Percentiles rank a stretch among this genome's conserved stretches.
These are phyloP conservation scores for Mesaphorura yosii DNA, from an alignment of 1,140 invertebrate species.

Conservation along the genomic window DNA sequence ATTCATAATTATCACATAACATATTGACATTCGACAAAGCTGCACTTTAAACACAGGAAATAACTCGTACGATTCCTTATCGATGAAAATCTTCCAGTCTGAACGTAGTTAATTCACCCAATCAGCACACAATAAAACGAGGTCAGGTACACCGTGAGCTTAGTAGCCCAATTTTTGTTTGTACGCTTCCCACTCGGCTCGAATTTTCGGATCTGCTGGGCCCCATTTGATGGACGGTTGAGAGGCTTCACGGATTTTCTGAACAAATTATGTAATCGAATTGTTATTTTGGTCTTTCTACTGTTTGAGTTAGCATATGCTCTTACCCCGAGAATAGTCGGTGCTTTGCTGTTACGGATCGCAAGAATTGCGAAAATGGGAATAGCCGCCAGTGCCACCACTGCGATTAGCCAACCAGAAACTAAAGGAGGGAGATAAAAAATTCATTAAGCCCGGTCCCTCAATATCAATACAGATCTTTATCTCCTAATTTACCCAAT, in stretches of 20 bases:
- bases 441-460: neutral
- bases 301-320: no score
- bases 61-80: no score
- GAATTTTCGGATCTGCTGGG: neutral
- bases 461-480: neutral
- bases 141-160: neutral
- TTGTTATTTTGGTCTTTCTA: neutral
- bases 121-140: neutral
- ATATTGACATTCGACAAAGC: no score
- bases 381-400: neutral
- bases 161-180: neutral
- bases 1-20: no score
- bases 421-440: neutral
- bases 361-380: neutral
- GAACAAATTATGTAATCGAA: neutral
- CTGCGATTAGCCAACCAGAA: slow-evolving; percentile 7
- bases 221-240: neutral
- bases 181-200: neutral
- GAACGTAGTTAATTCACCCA: neutral
- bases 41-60: no score
- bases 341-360: neutral
- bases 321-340: neutral
- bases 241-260: neutral
- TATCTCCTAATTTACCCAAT: neutral
- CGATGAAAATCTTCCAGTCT: no score